Conservation (phyloP, 2,888 invertebrate species). For the Pseudoips prasinana region DNA sequence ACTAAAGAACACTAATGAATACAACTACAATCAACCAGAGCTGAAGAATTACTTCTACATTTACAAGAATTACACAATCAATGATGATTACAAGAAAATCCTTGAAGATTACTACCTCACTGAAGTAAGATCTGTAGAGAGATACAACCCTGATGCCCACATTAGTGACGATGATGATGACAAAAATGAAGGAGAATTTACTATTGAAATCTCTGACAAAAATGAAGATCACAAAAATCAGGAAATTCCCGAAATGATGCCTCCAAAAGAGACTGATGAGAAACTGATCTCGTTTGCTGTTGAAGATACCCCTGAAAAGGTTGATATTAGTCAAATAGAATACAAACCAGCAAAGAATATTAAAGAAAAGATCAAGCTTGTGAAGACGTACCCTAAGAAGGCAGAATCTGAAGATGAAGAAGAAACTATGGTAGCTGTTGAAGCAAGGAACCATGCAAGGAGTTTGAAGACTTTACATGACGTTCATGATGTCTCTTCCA, state of each 20-base stretch:
- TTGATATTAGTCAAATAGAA: slow-evolving; percentile 55
- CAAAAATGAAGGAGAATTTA: slow-evolving; percentile 50
- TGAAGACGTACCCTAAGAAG: slow-evolving; percentile 75
- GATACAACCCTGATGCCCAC: slow-evolving; percentile 52
- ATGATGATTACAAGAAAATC: slow-evolving; percentile 82
- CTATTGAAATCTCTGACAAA: slow-evolving; percentile 55
- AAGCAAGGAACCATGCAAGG: slow-evolving; percentile 75
- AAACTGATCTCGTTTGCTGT: slow-evolving; percentile 78
- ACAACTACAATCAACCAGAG: slow-evolving; percentile 79
- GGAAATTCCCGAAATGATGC: slow-evolving; percentile 56
- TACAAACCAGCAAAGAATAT: slow-evolving; percentile 75
- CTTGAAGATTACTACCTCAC: slow-evolving; percentile 83
- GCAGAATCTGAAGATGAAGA: slow-evolving; percentile 73
- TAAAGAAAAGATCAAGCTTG: slow-evolving; percentile 78
- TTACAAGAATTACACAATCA: slow-evolving; percentile 84
- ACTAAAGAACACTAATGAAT: slow-evolving; percentile 72
- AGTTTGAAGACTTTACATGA: slow-evolving; percentile 61
- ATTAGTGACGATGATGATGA: slow-evolving; percentile 45
- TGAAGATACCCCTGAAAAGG: slow-evolving; percentile 71
- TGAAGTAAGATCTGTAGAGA: slow-evolving; percentile 82
- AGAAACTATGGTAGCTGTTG: slow-evolving; percentile 84
- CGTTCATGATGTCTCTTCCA: slow-evolving; percentile 79
- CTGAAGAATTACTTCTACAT: slow-evolving; percentile 86
- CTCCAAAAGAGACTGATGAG: slow-evolving; percentile 74
- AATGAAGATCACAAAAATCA: slow-evolving; percentile 52